phyloP scores from a whole-genome alignment of 2,888 invertebrate genomes.

The Dromius quadrimaculatus region DNA sequence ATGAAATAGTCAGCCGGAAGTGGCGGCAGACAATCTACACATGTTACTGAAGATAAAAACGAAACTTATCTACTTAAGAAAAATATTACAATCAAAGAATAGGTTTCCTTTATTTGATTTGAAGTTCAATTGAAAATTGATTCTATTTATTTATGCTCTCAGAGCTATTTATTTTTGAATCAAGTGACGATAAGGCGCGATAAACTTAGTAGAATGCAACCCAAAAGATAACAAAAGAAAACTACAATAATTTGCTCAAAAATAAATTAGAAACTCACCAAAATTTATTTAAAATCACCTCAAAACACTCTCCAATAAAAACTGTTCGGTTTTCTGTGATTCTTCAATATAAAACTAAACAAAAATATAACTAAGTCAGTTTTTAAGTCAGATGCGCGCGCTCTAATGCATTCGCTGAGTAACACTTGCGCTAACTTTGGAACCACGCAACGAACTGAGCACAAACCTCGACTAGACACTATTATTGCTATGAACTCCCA shows the following conservation, averaged over 20 bases:
- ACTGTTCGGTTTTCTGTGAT: not conserved
- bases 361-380: constrained; percentile 12
- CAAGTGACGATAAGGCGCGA: not conserved
- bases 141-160: too few relatives aligned
- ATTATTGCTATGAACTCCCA: constrained; percentile 50
- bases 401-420: constrained; percentile 19
- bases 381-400: constrained; percentile 22
- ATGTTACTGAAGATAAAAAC: not conserved
- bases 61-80: too few relatives aligned
- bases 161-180: not conserved
- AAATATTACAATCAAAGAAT: too few relatives aligned
- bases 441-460: constrained; percentile 35
- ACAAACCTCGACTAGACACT: constrained; percentile 31
- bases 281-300: constrained; percentile 3
- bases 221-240: not conserved
- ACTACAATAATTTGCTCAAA: not conserved
- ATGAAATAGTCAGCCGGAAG: constrained; percentile 9
- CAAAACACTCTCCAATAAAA: not conserved
- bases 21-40: constrained; percentile 13
- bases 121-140: too few relatives aligned
- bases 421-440: constrained; percentile 32
- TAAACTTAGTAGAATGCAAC: too few relatives aligned
- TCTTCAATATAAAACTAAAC: constrained; percentile 8
- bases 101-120: too few relatives aligned
- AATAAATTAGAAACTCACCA: not conserved